A percentile compares a stretch with the other conserved stretches of the same genome.
Conservation (phyloP, 2,888 invertebrate genomes). For the Marasmarcha lunaedactyla region DNA sequence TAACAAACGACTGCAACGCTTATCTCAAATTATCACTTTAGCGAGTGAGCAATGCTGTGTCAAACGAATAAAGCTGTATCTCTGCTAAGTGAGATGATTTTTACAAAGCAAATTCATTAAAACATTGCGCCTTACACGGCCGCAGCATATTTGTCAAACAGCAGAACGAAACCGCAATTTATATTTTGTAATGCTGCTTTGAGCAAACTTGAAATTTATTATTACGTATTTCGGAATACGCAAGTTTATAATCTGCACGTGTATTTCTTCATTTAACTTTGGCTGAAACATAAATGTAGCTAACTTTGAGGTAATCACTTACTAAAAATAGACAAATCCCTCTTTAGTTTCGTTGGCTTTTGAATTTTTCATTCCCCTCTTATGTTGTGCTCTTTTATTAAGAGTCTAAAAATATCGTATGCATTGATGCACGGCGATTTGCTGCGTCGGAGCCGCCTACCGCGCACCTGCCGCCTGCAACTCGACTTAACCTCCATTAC, state of each 20-base stretch:
- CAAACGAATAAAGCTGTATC: conserved; percentile 14
- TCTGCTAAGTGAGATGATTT: conserved; percentile 10
- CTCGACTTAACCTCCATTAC: conserved; percentile 30
- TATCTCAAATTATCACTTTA: conserved; percentile 39
- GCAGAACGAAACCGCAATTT: conserved; percentile 40
- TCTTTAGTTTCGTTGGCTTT: too few relatives aligned
- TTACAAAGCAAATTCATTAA: conserved; percentile 5
- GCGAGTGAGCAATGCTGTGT: background rate
- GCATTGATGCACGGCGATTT: conserved; percentile 38
- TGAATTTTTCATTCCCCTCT: background rate
- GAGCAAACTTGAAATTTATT: conserved; percentile 53
- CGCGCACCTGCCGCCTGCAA: conserved; percentile 40
- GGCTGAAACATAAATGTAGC: conserved; percentile 3
- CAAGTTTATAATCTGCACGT: conserved; percentile 34
- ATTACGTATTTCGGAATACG: conserved; percentile 28
- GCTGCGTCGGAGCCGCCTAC: conserved; percentile 29
- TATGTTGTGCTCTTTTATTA: background rate
- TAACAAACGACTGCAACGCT: conserved; percentile 49
- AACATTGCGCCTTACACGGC: conserved; percentile 21
- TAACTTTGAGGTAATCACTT: conserved; percentile 9
- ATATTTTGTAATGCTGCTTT: conserved; percentile 47
- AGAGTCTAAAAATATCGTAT: conserved; percentile 41
- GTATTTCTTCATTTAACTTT: conserved; percentile 24
- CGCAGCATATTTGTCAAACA: conserved; percentile 46
- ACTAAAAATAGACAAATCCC: too few relatives aligned